Evolutionary conservation across 2,797 vertebrate species (phyloP), one percentile per base, ranked within the genome.

Genomic region (Takifugu rubripes): DNA sequence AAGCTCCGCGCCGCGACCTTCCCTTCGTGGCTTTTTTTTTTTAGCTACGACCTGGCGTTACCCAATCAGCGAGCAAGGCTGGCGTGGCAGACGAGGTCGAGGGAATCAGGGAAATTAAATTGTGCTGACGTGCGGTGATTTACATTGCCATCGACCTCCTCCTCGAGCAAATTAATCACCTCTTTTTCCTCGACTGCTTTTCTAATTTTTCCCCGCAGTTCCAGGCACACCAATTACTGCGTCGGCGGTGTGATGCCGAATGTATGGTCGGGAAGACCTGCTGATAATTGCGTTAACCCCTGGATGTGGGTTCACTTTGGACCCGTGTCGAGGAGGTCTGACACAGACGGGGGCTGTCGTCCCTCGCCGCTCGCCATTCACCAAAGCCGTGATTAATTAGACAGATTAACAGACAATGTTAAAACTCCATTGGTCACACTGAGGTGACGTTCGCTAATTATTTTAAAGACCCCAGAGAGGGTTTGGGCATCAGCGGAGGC

Each of bases 211-310:
- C 64, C 60, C 67, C 27, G 36, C 78, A 70, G 65, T 85, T 82
- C 56, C 29, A 56, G 68, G 64, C 66, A 64, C 79, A 84, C 73
- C 84, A 87, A 83, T 90, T 87, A 87, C 81, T 74, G 67, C 51
- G 80, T 84, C 77, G 61, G 78, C 59, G 77, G 79, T 80, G 84
- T 68, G 77, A 69, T 64, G 74, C 60, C 77, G 66, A 67, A 70
- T 82, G 78, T 81, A 78, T 81, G 81, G 76, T 75, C 74, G 66
- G 77, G 75, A 72, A 70, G 79, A 67, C 79, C 71, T 68, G 80
- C 77, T 78, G 87, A 76, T 88, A 83, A 87, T 87, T 84, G 72
- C 66, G 75, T 88, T 87, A 79, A 88, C 81, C 78, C 79, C 68
- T 21, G 79, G 71, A 72, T 53, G 64, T 63, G 75, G 76, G 78